Base-by-base conservation (phyloP, 2,888 invertebrate species). In the Cephus spinipes region DNA sequence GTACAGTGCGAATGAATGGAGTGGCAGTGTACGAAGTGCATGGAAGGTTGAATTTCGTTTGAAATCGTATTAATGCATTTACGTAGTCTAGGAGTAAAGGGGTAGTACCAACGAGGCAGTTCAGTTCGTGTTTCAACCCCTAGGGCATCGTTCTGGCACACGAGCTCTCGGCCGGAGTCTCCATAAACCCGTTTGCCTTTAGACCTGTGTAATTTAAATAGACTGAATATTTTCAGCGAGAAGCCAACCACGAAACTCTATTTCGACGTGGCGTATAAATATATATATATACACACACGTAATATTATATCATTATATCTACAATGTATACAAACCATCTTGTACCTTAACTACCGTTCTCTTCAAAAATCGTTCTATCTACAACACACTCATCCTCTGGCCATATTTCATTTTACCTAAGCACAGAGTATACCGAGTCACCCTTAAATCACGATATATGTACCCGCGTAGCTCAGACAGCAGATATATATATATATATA, bases 31-130 rank as follows among this genome's bases (percentile, higher is more conserved):
- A 55, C 9, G 55, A 23, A 40, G 6, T 55, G 55, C 55, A 55
- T 55, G 23, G 23, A 55, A 9, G 9, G 23, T 23, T 55, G 23
- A 55, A 55, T 55, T 73, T 73, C 35, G 75, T 78, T 75, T 76
- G 73, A 75, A 79, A 82, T 79, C 77, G 79, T 75, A 79, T 83
- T 82, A 83, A 81, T 81, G 81, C 82, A 80, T 79, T 82, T 83
- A 79, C 77, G 75, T 77, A 76, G 79, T 75, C 79, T 77, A 71
- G 73, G 78, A 71, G 55, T 55, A 55, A 55, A 55, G 23, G 55
- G 55, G 55, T 55, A 79, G 77, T 74, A 74, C 76, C 74, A 55
- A 78, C 69, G 77, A 73, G 81, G 75, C 76, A 30, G 33, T 71
- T 80, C 75, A 75, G 40, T 73, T 77, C 76, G 77, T 79, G 76